phyloP scores from a whole-genome alignment of 2,888 invertebrate species.

The Eupithecia inturbata region DNA sequence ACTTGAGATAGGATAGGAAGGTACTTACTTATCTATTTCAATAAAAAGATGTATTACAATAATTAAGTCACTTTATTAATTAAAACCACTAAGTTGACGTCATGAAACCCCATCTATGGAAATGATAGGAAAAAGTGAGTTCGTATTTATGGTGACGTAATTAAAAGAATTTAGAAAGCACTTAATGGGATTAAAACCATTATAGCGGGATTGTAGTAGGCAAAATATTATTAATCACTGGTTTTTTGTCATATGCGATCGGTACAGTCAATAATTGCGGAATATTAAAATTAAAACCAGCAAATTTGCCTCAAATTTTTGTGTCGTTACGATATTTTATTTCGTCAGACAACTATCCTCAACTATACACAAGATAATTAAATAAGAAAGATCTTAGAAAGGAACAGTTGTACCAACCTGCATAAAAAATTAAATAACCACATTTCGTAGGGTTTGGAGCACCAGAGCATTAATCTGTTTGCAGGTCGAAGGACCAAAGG shows the following conservation, averaged over 20 bases:
- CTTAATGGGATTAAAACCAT: not conserved
- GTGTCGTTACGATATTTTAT: not conserved
- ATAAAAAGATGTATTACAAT: constrained; percentile 45
- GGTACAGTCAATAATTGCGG: not conserved
- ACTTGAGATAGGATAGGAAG: not conserved
- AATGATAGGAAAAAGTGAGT: constrained; percentile 20
- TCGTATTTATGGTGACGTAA: constrained; percentile 13
- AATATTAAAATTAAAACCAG: not conserved
- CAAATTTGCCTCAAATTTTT: not conserved
- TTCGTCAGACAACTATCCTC: not conserved
- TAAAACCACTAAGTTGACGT: constrained; percentile 80
- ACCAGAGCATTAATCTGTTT: not conserved
- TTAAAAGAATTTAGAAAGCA: not conserved
- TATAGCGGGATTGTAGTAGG: not conserved
- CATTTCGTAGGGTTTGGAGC: not conserved
- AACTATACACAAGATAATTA: not conserved
- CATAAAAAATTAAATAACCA: not conserved
- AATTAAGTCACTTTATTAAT: constrained; percentile 81
- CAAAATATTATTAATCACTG: not conserved
- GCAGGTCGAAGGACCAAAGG: not conserved
- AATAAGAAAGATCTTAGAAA: not conserved
- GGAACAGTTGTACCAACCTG: not conserved
- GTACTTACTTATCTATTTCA: not conserved
- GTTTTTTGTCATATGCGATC: not conserved
- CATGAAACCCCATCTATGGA: constrained; percentile 78